phyloP scores from a whole-genome alignment of 2,888 invertebrate species.

The Athetis lepigone region DNA sequence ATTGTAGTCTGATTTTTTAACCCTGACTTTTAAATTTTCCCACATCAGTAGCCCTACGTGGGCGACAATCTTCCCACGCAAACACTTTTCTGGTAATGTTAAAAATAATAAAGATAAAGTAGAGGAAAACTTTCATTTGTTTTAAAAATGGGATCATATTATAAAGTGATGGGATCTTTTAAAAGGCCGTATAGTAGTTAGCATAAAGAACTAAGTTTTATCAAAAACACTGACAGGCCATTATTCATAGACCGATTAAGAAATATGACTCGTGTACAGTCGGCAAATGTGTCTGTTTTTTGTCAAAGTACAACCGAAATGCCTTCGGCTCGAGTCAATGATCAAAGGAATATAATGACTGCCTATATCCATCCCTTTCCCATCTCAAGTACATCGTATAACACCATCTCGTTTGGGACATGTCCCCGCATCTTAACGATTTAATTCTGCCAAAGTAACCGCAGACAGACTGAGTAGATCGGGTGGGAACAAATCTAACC shows the following conservation, averaged over 20 bases:
- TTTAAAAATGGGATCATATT: neutral
- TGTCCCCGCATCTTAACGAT: constrained; percentile 74
- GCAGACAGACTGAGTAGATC: constrained; percentile 68
- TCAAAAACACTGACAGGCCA: neutral
- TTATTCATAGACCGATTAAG: constrained; percentile 5
- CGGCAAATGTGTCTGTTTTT: constrained; percentile 67
- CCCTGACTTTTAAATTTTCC: constrained; percentile 10
- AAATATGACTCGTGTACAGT: constrained; percentile 23
- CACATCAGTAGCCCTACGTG: neutral
- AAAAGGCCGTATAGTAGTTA: too few relatives aligned
- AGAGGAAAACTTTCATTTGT: neutral
- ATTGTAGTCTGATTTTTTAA: constrained; percentile 22
- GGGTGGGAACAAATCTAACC: constrained; percentile 73
- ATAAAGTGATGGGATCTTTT: neutral
- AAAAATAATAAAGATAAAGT: constrained; percentile 15
- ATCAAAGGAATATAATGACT: constrained; percentile 69
- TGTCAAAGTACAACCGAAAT: constrained; percentile 66
- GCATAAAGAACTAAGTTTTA: neutral
- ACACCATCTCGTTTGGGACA: constrained; percentile 64
- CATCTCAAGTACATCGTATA: constrained; percentile 56
- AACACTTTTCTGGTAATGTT: constrained; percentile 12
- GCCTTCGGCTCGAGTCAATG: constrained; percentile 70
- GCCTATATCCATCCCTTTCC: constrained; percentile 59
- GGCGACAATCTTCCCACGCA: constrained; percentile 13
- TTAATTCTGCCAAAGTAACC: constrained; percentile 75